These are phyloP conservation scores for Atractosteus spatula DNA, from an alignment of 2,113 vertebrate genomes.

Conservation along the genomic window DNA sequence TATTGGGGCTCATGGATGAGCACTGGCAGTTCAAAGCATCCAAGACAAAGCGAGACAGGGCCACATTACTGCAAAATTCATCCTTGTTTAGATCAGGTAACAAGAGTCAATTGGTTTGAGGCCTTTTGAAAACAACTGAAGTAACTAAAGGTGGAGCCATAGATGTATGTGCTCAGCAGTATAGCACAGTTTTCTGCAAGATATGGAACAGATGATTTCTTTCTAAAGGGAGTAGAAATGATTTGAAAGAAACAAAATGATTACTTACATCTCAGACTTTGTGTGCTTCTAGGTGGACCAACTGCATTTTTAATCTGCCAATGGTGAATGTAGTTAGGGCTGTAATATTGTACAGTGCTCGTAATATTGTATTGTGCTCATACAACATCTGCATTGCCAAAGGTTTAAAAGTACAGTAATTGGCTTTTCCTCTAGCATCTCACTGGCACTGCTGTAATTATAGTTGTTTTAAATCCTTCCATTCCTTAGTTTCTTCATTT, in stretches of 20 bases:
- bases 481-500: not conserved
- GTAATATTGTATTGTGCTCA: not conserved
- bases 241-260: not conserved
- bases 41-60: not conserved
- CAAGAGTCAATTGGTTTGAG: slow-evolving; percentile 1
- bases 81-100: not conserved
- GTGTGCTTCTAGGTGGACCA: not conserved
- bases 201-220: too few species aligned
- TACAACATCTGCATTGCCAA: too few species aligned
- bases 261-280: not conserved
- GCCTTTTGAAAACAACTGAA: not conserved
- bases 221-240: not conserved
- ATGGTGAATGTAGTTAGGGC: not conserved
- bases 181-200: too few species aligned
- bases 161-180: too few species aligned
- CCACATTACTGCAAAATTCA: not conserved
- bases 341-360: not conserved
- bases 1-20: not conserved
- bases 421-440: not conserved
- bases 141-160: not conserved
- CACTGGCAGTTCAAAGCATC: not conserved
- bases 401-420: not conserved
- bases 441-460: slow-evolving; percentile 2
- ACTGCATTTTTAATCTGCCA: not conserved
- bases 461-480: not conserved